Percentiles rank a stretch among this genome's conserved stretches.
These are phyloP conservation scores for Pongo pygmaeus DNA, from an alignment of 2,113 vertebrate species.

Conservation along the genomic window DNA sequence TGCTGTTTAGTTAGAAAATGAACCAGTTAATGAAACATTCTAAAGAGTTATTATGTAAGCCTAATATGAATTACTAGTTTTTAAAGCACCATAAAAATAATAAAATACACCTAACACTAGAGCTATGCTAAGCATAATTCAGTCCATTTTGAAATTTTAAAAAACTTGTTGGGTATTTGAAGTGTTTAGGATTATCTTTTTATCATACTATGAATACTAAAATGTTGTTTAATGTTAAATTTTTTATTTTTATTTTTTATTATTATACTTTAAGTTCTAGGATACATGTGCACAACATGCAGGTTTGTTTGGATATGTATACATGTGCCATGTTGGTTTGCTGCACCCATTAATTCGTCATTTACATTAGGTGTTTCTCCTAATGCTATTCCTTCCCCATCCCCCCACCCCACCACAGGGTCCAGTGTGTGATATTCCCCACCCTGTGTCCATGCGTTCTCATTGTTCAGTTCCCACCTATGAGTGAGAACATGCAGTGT, in stretches of 20 bases:
- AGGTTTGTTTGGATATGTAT: too few species aligned
- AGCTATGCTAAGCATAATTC: background rate
- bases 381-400: too few species aligned
- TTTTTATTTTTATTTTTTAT: background rate
- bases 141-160: conserved; percentile 14
- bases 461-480: too few species aligned
- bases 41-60: background rate
- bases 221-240: background rate
- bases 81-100: conserved; percentile 35
- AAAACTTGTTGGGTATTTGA: background rate
- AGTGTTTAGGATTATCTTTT: conserved; percentile 1
- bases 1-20: background rate
- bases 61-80: background rate
- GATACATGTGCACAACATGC: too few species aligned
- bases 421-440: too few species aligned
- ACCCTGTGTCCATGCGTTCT: too few species aligned
- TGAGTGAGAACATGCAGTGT: too few species aligned
- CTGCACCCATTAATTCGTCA: too few species aligned
- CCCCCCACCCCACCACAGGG: too few species aligned
- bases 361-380: too few species aligned
- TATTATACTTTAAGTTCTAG: too few species aligned
- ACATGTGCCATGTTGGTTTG: too few species aligned
- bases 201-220: background rate
- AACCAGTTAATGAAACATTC: background rate
- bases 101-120: background rate